These are phyloP conservation scores for Drosophila borealis DNA, from an alignment of 2,888 invertebrate species.

Conservation along the genomic window DNA sequence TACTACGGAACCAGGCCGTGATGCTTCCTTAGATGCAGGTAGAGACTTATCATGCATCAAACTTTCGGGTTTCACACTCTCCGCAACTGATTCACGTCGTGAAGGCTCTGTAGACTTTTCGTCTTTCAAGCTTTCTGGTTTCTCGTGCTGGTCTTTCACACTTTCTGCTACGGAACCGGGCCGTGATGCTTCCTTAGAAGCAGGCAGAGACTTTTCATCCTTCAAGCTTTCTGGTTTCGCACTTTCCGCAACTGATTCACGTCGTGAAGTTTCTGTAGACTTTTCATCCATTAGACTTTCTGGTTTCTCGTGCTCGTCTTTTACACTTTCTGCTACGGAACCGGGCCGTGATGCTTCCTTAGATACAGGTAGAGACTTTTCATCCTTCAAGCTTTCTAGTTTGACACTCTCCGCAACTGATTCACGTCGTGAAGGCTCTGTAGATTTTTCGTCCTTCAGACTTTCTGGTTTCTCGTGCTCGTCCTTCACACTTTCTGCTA, in stretches of 20 bases:
- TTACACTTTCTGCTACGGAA: conserved; percentile 14
- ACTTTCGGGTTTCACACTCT: conserved; percentile 13
- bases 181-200: conserved; percentile 36
- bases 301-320: conserved; percentile 14
- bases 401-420: too few species aligned
- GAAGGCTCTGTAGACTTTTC: conserved; percentile 33
- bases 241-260: conserved; percentile 49
- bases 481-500: too few species aligned
- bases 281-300: conserved; percentile 19
- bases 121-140: conserved; percentile 25
- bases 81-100: conserved; percentile 43
- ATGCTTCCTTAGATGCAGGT: conserved; percentile 32
- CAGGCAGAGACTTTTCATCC: conserved; percentile 38
- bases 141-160: conserved; percentile 23
- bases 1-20: conserved; percentile 66
- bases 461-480: too few species aligned
- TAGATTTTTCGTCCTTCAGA: too few species aligned
- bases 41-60: conserved; percentile 16
- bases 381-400: too few species aligned
- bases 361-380: too few species aligned
- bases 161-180: conserved; percentile 49
- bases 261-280: conserved; percentile 67
- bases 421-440: too few species aligned
- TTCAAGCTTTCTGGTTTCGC: conserved; percentile 7
- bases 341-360: too few species aligned